Conservation (phyloP, 2,113 vertebrate species). For the Axis porcinus region DNA sequence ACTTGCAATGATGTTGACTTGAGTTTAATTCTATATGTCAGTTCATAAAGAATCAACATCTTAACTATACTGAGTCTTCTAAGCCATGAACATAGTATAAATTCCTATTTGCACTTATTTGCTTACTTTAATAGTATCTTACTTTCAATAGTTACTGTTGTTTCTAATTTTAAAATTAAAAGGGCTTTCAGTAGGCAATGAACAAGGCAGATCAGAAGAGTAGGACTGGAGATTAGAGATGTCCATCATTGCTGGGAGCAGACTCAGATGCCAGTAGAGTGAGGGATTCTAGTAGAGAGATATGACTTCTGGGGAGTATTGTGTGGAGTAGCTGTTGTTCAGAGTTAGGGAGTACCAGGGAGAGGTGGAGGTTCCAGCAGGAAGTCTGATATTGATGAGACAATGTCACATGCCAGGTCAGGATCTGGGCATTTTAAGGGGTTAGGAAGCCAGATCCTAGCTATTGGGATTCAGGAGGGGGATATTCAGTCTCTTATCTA, state of each 20-base stretch:
- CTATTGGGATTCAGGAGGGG: background rate
- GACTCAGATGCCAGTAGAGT: background rate
- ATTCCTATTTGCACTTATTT: background rate
- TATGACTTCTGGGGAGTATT: background rate
- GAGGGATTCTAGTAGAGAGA: background rate
- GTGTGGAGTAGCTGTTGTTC: background rate
- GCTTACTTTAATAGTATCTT: background rate
- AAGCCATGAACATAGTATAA: background rate
- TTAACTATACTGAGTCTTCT: background rate
- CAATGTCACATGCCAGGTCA: background rate
- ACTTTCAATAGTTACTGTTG: background rate
- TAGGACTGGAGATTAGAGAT: background rate
- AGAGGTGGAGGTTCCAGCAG: background rate
- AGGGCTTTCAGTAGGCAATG: background rate
- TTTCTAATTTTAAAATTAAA: constrained; percentile 13
- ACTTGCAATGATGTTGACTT: background rate
- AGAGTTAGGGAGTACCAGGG: background rate
- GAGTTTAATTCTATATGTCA: background rate
- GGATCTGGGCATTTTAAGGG: background rate
- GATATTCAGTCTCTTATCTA: background rate
- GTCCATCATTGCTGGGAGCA: background rate
- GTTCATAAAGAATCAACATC: background rate
- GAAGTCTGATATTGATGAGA: background rate
- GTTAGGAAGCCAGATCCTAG: background rate
- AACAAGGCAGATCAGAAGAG: background rate